Evolutionary conservation across 2,888 invertebrate species (phyloP).

Genomic region (Ichneumon xanthorius): DNA sequence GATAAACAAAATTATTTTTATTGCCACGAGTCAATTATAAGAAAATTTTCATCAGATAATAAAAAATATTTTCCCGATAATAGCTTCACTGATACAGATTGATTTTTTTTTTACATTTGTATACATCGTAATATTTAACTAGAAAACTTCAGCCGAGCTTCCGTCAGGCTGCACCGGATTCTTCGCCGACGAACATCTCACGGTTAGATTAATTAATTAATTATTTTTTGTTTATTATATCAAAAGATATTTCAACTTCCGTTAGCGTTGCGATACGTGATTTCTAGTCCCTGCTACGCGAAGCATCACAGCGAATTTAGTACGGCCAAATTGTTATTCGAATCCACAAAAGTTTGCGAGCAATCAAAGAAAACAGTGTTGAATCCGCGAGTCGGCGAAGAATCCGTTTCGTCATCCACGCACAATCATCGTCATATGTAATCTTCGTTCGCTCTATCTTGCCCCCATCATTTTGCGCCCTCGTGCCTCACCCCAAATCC

Average conservation of each 20-base stretch:
- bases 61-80: background rate
- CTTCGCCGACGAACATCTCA: background rate
- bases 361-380: background rate
- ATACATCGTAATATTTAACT: background rate
- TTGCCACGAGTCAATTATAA: too few relatives aligned
- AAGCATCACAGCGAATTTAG: constrained; percentile 47
- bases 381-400: constrained; percentile 19
- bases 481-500: background rate
- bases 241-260: constrained; percentile 5
- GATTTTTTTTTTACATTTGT: background rate
- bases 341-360: background rate
- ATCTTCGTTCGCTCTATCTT: background rate
- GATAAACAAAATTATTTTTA: too few relatives aligned
- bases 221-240: background rate
- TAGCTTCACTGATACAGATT: background rate
- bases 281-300: constrained; percentile 54
- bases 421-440: constrained; percentile 17
- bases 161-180: background rate
- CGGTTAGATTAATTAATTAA: background rate
- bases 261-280: constrained; percentile 22
- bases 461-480: background rate
- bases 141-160: background rate
- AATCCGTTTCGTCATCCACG: constrained; percentile 27
- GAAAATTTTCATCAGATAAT: too few relatives aligned
- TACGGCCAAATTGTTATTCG: constrained; percentile 8